A percentile compares a stretch with the other conserved stretches of the same genome.
Conservation (phyloP, 2,113 vertebrate species). For the Leucosticte australis region DNA sequence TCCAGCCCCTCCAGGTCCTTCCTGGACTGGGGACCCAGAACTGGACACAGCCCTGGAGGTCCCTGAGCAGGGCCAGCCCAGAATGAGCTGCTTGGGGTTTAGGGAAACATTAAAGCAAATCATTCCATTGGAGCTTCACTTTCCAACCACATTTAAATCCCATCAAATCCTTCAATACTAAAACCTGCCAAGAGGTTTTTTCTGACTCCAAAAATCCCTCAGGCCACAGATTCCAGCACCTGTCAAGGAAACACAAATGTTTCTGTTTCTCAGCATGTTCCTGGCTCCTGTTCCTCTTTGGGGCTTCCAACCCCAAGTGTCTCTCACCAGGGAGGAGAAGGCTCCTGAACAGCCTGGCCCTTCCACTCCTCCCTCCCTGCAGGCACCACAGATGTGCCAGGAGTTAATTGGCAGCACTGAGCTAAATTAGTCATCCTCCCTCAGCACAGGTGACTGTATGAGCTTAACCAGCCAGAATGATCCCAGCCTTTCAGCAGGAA, state of each 20-base stretch:
- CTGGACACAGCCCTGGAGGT: not conserved
- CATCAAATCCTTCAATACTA: not conserved
- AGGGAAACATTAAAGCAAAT: not conserved
- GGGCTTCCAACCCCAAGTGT: not conserved
- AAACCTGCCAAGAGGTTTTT: not conserved
- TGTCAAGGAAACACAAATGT: not conserved
- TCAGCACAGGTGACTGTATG: not conserved
- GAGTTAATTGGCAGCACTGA: not conserved
- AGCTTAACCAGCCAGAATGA: not conserved
- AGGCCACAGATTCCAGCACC: not conserved
- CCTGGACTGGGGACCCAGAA: not conserved
- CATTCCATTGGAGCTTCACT: not conserved
- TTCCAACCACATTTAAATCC: not conserved
- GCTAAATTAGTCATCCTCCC: not conserved
- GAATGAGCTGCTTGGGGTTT: not conserved
- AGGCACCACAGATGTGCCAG: not conserved
- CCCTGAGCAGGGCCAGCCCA: not conserved
- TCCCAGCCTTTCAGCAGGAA: not conserved
- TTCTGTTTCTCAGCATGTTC: not conserved
- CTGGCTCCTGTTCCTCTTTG: not conserved
- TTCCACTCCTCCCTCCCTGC: not conserved
- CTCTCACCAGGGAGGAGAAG: not conserved
- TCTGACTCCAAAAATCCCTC: not conserved
- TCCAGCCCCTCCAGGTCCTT: not conserved
- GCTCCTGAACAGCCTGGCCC: not conserved